Evolutionary conservation across 2,113 vertebrate genomes (phyloP).

Genomic region (Synchiropus splendidus): DNA sequence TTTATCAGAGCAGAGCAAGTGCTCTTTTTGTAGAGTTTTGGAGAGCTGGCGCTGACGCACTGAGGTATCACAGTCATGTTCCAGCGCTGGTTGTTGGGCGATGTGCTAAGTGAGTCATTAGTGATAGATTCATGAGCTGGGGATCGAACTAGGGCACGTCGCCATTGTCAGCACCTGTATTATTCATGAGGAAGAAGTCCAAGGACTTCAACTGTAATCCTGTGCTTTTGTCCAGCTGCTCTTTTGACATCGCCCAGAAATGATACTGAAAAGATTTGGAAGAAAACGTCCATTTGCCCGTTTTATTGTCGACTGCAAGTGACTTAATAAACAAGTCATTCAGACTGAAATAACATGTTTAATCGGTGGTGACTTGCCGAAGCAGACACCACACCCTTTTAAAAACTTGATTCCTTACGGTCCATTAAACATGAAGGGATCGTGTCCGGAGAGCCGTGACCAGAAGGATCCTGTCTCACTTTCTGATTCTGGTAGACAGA

Average conservation of each 20-base stretch:
- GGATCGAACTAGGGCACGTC: constrained; percentile 45
- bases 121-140: constrained; percentile 51
- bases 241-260: constrained; percentile 1
- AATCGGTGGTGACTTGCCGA: constrained; percentile 5
- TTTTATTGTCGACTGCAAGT: too few species aligned
- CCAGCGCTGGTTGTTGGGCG: constrained; percentile 35
- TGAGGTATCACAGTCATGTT: constrained; percentile 11
- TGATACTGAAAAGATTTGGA: too few species aligned
- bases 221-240: constrained; percentile 26
- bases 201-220: constrained; percentile 36
- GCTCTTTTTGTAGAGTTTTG: constrained; percentile 12
- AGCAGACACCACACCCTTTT: constrained; percentile 10
- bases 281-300: too few species aligned
- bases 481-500: constrained; percentile 24
- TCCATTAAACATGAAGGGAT: constrained; percentile 50
- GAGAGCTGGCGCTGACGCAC: constrained; percentile 8
- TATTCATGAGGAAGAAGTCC: constrained; percentile 48
- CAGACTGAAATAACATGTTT: constrained; percentile 7
- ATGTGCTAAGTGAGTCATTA: constrained; percentile 57
- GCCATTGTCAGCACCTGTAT: constrained; percentile 40
- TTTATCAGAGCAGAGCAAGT: constrained; percentile 2
- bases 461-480: constrained; percentile 31
- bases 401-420: constrained; percentile 40
- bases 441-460: constrained; percentile 21
- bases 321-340: too few species aligned